Conservation (phyloP, 1,140 invertebrate genomes). For the Antheraea mylitta region DNA sequence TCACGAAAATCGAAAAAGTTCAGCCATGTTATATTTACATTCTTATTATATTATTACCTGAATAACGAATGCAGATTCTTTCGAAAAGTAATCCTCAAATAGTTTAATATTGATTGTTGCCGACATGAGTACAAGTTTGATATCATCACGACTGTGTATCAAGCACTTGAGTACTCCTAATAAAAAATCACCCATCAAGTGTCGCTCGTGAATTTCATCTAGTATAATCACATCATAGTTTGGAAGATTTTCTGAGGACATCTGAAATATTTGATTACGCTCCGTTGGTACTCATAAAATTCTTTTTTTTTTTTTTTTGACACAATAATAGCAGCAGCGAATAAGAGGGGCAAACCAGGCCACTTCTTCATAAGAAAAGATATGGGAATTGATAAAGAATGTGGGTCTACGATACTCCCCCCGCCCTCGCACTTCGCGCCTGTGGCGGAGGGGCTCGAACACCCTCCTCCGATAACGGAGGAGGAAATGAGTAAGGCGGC, state of each 20-base stretch:
- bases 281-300: background rate
- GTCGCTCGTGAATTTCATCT: constrained; percentile 97
- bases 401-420: too few relatives aligned
- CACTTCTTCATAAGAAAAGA: too few relatives aligned
- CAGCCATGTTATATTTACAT: too few relatives aligned
- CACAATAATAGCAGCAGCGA: too few relatives aligned
- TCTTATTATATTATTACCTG: constrained; percentile 72
- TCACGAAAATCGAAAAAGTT: too few relatives aligned
- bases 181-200: constrained; percentile 97
- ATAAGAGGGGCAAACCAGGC: too few relatives aligned
- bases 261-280: constrained; percentile 46
- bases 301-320: too few relatives aligned
- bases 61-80: constrained; percentile 89
- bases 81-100: constrained; percentile 93
- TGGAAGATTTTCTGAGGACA: constrained; percentile 81
- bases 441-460: too few relatives aligned
- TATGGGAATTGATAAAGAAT: too few relatives aligned
- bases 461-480: too few relatives aligned
- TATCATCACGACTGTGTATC: constrained; percentile 86
- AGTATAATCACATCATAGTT: constrained; percentile 93
- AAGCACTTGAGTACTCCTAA: constrained; percentile 95
- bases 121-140: constrained; percentile 98
- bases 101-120: constrained; percentile 98
- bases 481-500: too few relatives aligned
- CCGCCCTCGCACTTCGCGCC: too few relatives aligned